Base-by-base conservation (phyloP, 2,888 invertebrate genomes). In the Drosophila fungiperda region DNA sequence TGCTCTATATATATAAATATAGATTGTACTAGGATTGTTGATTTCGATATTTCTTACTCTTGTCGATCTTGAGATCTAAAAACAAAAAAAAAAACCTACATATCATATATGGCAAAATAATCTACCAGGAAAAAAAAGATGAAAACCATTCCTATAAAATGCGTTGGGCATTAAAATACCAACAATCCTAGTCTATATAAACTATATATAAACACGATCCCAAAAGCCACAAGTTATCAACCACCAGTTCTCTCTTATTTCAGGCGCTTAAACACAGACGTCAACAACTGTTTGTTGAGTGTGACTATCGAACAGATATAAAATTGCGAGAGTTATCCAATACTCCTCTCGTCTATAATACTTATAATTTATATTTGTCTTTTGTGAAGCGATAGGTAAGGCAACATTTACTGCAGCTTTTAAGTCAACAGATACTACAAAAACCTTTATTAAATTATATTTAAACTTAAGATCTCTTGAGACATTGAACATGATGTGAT, bases 231-330 rank as follows among this genome's bases (percentile, higher is more conserved):
- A 87, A 87, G 89, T 85, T 87, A 96, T 96, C 95, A 97, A 96
- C 96, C 97, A 96, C 97, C 97, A 97, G 97, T 97, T 96, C 96
- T 96, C 96, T 97, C 95, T 94, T 95, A 92, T 96, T 96, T 95
- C 96, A 96, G 96, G 94, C 94, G 94, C 94, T 94, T 92, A 90
- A 90, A 88, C 89, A 83, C 86, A 82, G 88, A 86, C 78, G 88
- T 80, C 87, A 71, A 78, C 83, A 71, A 78, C 83, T 73, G 68
- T 82, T 82, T 83, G 75, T 82, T 85, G 77, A 72, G 83, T 80
- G 88, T 82, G 89, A 85, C 76, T 83, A 82, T 90, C 84, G 87
- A 85, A 80, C 80, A 78, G 78, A 80, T 80, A 80, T 81, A 90
- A 83, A 82, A 83, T 32, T 42, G 79, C 81, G 60, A 68, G 69